Base-by-base conservation (phyloP, 2,113 vertebrate species). In the Macaca nemestrina region DNA sequence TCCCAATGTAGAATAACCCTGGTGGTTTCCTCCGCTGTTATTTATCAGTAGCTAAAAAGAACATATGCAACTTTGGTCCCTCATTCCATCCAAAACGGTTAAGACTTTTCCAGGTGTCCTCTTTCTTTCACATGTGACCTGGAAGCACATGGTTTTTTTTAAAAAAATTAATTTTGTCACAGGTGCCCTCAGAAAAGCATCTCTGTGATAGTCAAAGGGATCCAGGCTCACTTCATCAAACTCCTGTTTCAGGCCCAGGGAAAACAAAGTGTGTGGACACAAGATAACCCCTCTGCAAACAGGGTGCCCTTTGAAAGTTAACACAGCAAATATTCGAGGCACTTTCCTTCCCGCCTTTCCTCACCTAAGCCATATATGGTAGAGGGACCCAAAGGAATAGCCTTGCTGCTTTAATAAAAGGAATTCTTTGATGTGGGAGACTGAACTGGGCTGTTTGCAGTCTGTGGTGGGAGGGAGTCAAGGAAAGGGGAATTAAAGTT, bases 271-370 rank as follows among this genome's bases (percentile, higher is more conserved):
- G 43, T 97, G 97, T 98, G 97, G 95, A 98, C 95, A 98, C 79
- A 97, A 98, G 98, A 98, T 98, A 98, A 98, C 97, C 97, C 83
- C 88, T 97, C 95, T 96, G 97, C 98, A 98, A 98, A 98, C 89
- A 98, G 95, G 2, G 61, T 38, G 1, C 22, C 95, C 97, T 98
- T 97, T 97, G 97, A 98, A 98, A 97, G 94, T 90, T 93, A 98
- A 82, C 96, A 98, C 50, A 98, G 97, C 95, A 97, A 98, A 97
- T 96, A 97, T 22, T 93, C 2, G 0, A 76, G 87, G 95, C 4
- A 30, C 90, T 97, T 97, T 97, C 48, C 95, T 85, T 93, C 76
- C 89, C 6, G 3, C 90, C 95, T 92, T 93, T 94, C 83, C 73
- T 30, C 78, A 97, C 52, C 94, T 96, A 52, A 95, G n/a, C 96